phyloP scores from a whole-genome alignment of 1,140 invertebrate genomes.

The Dinothrombium tinctorium region DNA sequence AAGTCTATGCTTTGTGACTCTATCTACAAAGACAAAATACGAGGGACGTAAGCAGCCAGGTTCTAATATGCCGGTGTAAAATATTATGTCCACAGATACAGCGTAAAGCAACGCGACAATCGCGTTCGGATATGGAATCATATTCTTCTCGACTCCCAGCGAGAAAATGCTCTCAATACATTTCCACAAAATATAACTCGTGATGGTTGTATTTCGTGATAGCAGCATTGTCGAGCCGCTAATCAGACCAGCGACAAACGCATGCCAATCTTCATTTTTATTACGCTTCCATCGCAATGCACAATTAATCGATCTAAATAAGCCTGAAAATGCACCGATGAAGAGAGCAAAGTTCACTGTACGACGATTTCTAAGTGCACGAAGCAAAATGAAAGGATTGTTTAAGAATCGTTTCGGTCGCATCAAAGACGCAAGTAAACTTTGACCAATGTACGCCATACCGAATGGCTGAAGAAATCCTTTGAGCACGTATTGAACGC shows the following conservation, averaged over 20 bases:
- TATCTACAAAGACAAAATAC: constrained; percentile 55
- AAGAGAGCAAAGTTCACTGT: background rate
- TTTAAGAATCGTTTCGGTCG: background rate
- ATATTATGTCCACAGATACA: constrained; percentile 47
- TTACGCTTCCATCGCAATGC: constrained; percentile 8
- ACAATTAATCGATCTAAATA: constrained; percentile 8
- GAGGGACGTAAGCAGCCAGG: constrained; percentile 46
- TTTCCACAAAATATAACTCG: constrained; percentile 14
- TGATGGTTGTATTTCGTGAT: constrained; percentile 11
- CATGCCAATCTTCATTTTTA: constrained; percentile 6
- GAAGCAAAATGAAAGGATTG: background rate
- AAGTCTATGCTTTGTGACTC: constrained; percentile 41
- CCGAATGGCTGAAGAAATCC: background rate
- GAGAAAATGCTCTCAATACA: constrained; percentile 9
- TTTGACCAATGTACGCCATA: background rate
- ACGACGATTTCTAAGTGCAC: background rate
- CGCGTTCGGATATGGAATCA: constrained; percentile 26
- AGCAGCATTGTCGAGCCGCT: constrained; percentile 11
- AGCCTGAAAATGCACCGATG: constrained; percentile 4
- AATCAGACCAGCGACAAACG: constrained; percentile 11
- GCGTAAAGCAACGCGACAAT: constrained; percentile 36
- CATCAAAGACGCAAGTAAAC: background rate
- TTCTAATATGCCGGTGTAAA: constrained; percentile 47
- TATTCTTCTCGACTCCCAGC: constrained; percentile 6
- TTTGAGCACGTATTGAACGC: background rate